These are phyloP conservation scores for Thecophora atra DNA, from an alignment of 2,888 invertebrate genomes.

Conservation along the genomic window DNA sequence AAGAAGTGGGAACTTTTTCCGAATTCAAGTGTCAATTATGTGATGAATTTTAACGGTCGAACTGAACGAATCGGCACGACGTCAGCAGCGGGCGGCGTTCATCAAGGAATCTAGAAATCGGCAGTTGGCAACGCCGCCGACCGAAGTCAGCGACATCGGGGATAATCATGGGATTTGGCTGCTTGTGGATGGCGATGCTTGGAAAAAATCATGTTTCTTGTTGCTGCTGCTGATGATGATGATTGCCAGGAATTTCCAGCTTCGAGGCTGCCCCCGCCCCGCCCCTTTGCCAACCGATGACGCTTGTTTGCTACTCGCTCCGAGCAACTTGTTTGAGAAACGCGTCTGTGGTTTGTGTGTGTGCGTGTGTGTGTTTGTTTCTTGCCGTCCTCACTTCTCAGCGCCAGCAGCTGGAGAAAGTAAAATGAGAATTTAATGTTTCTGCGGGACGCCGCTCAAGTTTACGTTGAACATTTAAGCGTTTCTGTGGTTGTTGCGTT, in stretches of 20 bases:
- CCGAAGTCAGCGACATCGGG: not conserved
- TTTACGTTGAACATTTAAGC: constrained; percentile 13
- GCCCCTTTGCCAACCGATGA: not conserved
- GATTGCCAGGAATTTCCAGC: constrained; percentile 22
- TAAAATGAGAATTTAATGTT: constrained; percentile 38
- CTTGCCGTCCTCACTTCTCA: not conserved
- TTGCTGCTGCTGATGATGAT: constrained; percentile 9
- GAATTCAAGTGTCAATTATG: too few relatives aligned
- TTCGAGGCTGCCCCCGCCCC: not conserved
- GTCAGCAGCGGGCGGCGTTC: too few relatives aligned
- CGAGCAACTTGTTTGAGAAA: constrained; percentile 16
- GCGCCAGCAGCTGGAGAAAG: constrained; percentile 29
- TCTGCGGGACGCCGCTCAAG: constrained; percentile 20
- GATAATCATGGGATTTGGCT: not conserved
- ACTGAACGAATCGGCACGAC: too few relatives aligned
- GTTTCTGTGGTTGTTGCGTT: constrained; percentile 13
- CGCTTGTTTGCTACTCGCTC: constrained; percentile 31
- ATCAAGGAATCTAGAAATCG: too few relatives aligned
- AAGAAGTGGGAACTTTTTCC: too few relatives aligned
- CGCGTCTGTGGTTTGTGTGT: constrained; percentile 6
- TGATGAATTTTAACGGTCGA: too few relatives aligned
- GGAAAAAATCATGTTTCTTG: too few relatives aligned
- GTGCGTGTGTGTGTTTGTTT: constrained; percentile 20
- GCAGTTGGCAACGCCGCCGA: too few relatives aligned
- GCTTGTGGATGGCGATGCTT: not conserved